Percentiles rank a stretch among this genome's conserved stretches.
These are phyloP conservation scores for Bursaphelenchus okinawaensis DNA, from an alignment of 2,888 invertebrate genomes.

Conservation along the genomic window DNA sequence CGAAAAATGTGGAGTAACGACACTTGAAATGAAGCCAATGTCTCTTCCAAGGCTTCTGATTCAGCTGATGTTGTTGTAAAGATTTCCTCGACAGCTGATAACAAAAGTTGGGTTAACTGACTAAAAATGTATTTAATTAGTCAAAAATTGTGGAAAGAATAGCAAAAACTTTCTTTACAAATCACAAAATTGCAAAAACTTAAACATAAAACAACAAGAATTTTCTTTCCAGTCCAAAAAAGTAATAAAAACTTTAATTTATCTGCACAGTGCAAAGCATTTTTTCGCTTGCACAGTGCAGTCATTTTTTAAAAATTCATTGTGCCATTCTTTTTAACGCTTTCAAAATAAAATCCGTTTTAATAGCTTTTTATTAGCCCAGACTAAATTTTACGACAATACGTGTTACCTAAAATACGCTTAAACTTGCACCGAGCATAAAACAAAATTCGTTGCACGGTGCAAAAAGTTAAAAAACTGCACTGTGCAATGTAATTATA, in stretches of 20 bases:
- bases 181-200: too few species aligned
- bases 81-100: background rate
- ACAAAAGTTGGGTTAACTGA: background rate
- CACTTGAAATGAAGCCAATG: background rate
- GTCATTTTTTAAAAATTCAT: too few species aligned
- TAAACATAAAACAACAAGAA: too few species aligned
- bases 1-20: constrained; percentile 9
- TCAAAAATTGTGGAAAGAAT: too few species aligned
- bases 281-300: background rate
- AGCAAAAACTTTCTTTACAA: too few species aligned
- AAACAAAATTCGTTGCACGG: background rate
- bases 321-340: too few species aligned
- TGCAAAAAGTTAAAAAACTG: background rate
- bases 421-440: background rate
- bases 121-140: background rate
- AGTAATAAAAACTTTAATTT: background rate
- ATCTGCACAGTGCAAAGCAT: background rate
- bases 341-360: too few species aligned
- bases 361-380: too few species aligned
- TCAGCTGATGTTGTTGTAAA: background rate
- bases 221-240: background rate
- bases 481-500: background rate
- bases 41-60: background rate
- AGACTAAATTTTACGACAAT: too few species aligned
- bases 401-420: too few species aligned